Conservation (phyloP, 2,888 invertebrate genomes). For the Erannis defoliaria region DNA sequence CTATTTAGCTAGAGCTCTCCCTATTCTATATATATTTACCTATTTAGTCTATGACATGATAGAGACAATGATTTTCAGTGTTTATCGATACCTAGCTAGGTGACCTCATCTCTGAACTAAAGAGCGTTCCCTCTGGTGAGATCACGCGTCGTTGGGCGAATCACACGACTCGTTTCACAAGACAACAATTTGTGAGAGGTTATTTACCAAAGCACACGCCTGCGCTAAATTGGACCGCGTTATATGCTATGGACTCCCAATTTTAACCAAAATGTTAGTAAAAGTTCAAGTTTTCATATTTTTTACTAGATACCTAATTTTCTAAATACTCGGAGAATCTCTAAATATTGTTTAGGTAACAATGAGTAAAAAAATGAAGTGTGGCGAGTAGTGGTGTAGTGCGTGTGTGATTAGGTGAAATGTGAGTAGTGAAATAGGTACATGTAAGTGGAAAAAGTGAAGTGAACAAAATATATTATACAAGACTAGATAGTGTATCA, state of each 20-base stretch:
- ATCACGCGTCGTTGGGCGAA: constrained; percentile 84
- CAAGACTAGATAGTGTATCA: neutral
- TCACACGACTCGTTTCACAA: constrained; percentile 86
- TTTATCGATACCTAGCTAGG: constrained; percentile 37
- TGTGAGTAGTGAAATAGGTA: neutral
- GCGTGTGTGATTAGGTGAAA: neutral
- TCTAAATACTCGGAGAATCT: neutral
- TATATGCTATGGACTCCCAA: neutral
- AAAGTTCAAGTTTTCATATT: neutral
- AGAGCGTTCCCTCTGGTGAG: constrained; percentile 76
- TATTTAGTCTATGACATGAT: neutral
- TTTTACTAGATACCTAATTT: neutral
- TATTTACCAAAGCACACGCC: constrained; percentile 79
- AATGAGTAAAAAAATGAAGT: no score
- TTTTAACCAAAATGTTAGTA: constrained; percentile 1
- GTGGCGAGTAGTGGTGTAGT: no score
- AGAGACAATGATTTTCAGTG: constrained; percentile 2
- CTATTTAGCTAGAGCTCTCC: neutral
- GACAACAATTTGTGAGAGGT: constrained; percentile 86
- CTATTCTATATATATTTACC: no score
- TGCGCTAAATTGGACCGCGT: constrained; percentile 75
- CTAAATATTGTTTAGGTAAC: neutral
- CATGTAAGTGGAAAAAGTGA: neutral
- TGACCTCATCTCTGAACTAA: constrained; percentile 73
- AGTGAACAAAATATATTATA: neutral